phyloP scores from a whole-genome alignment of 2,113 vertebrate genomes.

The Pachyramphus minor region DNA sequence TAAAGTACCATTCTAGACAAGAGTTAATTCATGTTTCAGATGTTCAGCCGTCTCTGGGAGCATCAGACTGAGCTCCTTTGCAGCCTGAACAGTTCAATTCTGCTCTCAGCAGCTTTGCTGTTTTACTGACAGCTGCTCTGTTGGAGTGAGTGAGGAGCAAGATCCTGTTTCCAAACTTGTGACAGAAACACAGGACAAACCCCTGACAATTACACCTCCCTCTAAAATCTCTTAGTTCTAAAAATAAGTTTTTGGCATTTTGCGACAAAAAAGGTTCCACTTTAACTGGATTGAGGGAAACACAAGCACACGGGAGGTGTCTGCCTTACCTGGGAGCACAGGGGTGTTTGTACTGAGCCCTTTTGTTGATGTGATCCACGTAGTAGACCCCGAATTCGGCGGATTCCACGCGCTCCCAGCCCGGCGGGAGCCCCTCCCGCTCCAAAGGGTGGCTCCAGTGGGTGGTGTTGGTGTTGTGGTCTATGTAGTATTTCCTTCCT shows the following conservation, averaged over 20 bases:
- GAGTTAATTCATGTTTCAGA: not conserved
- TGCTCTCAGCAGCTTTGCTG: not conserved
- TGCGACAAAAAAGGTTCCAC: not conserved
- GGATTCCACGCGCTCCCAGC: slow-evolving; percentile 96
- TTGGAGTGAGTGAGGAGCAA: not conserved
- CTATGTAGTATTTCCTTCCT: slow-evolving; percentile 96
- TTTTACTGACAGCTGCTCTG: not conserved
- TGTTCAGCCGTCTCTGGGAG: not conserved
- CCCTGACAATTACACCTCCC: not conserved
- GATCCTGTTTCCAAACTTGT: not conserved
- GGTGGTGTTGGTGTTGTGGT: slow-evolving; percentile 98
- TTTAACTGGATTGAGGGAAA: not conserved
- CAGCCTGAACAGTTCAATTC: not conserved
- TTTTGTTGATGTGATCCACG: slow-evolving; percentile 95
- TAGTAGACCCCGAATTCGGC: slow-evolving; percentile 95
- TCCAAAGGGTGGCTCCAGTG: slow-evolving; percentile 98
- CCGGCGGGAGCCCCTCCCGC: slow-evolving; percentile 92
- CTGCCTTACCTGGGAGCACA: slow-evolving; percentile 89
- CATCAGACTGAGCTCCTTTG: not conserved
- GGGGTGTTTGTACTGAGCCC: slow-evolving; percentile 93
- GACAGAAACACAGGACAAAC: not conserved
- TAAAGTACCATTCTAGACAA: not conserved
- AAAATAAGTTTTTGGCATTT: fast-evolving
- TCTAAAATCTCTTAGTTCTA: not conserved
- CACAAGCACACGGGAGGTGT: not conserved